Base-by-base conservation (phyloP, 1,140 invertebrate species). In the Megathymus violae region DNA sequence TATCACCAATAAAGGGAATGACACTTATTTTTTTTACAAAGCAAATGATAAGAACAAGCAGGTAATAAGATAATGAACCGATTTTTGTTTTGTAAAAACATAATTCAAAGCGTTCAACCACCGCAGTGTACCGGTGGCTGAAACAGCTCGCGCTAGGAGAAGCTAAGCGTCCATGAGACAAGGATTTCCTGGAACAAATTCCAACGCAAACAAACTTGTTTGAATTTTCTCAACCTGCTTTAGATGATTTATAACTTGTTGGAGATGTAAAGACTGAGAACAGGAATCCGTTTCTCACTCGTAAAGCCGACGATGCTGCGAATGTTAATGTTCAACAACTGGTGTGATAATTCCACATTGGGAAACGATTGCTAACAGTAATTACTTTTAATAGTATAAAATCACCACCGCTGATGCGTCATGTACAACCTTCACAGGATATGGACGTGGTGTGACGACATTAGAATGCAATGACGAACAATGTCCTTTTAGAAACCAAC, bases 381-480 rank as follows among this genome's bases (percentile, higher is more conserved):
- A 50, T 50, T 36, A 50, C 34, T 36, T 4, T 3, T 31, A 31
- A 27, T 7, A 48, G 27, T 16, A 31, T 50, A 34, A 50, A 27
- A 48, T 22, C 46, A 31, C 46, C 11, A 22, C 19, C 17, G 4
- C 31, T 22, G 15, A 44, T 27, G 43, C 27, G 43, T 59, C 41
- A 47, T 36, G 34, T 4, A 36, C 19, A 7, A 11, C 34, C n/a
- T 36, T 36, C n/a, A n/a, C 34, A 36, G 34, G 34, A 36, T 36
- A 11, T 11, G 10, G 10, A 11, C 34, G 11, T 11, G 25, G 25
- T 59, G 38, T 46, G 43, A 59, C 25, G 31, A 38, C 51, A 48
- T 54, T 38, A 64, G 54, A 56, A 62, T 61, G 25, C 46, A 47
- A 62, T 69, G 63, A 67, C 58, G 61, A 67, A 64, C 38, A 34